phyloP scores from a whole-genome alignment of 2,888 invertebrate genomes.

The Mayetiola destructor region DNA sequence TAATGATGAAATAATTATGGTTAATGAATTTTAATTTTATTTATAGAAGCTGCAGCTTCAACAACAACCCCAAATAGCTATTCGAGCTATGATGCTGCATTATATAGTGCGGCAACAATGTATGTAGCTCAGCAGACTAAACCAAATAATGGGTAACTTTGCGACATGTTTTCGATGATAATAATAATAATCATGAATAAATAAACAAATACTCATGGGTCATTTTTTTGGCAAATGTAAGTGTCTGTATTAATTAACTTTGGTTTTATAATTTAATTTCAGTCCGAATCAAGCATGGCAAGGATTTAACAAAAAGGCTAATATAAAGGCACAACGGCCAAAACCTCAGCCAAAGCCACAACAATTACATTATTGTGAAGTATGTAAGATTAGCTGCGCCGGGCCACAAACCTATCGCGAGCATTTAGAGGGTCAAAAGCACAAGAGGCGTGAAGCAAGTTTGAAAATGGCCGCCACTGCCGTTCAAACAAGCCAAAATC shows the following conservation, averaged over 20 bases:
- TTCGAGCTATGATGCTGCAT: slow-evolving; percentile 85
- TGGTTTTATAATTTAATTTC: neutral
- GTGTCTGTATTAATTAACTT: neutral
- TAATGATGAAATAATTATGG: neutral
- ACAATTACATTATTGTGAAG: slow-evolving; percentile 94
- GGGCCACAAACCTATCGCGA: slow-evolving; percentile 89
- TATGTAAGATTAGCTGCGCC: slow-evolving; percentile 96
- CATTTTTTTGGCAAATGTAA: neutral
- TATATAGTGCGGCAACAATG: slow-evolving; percentile 80
- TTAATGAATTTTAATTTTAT: neutral
- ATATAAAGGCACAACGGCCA: slow-evolving; percentile 35
- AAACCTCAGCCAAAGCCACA: slow-evolving; percentile 74
- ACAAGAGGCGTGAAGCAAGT: slow-evolving; percentile 93
- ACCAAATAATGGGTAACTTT: slow-evolving; percentile 34
- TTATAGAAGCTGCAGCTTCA: slow-evolving; percentile 28
- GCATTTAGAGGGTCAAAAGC: slow-evolving; percentile 96
- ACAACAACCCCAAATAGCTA: slow-evolving; percentile 53
- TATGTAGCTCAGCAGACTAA: slow-evolving; percentile 65
- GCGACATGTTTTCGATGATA: too few relatives aligned
- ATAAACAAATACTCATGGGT: neutral
- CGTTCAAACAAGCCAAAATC: slow-evolving; percentile 45
- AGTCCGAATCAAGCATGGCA: slow-evolving; percentile 35
- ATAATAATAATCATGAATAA: slow-evolving; percentile 21
- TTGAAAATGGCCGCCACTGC: slow-evolving; percentile 55
- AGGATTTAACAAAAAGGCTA: slow-evolving; percentile 45